Evolutionary conservation across 2,888 invertebrate genomes (phyloP), one percentile per base, ranked within the genome.

Genomic region (Mactromeris polynyma): DNA sequence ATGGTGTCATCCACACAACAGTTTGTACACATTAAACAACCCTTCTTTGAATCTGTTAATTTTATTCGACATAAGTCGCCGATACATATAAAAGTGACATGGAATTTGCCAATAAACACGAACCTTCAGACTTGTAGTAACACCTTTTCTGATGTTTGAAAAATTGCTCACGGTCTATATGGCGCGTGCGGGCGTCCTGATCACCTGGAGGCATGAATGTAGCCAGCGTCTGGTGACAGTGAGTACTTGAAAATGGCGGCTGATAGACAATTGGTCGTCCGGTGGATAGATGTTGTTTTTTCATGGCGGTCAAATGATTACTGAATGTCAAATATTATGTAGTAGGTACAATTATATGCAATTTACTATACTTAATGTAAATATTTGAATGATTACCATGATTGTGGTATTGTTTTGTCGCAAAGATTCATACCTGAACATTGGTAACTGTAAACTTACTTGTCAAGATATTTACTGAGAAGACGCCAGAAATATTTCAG

Each of bases 181-280:
- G 88, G 88, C 88, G 88, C 88, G 88, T 89, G 88, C 88, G 42
- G 46, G 58, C 79, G 85, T 89, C 88, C 77, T 21, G 33, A 85
- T 89, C 79, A 82, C 88, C 88, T 46, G 81, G 83, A 84, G 87
- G 85, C 83, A 85, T 82, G 79, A 31, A 17, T 51, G 21, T 64
- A 85, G 85, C 51, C 82, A 82, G 78, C 85, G 33, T 64, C 79
- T 83, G 36, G 69, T 89, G 88, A 85, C 88, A 89, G 85, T 69
- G 88, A 79, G 31, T 51, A 38, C 64, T 38, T 36, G 42, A 33
- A 81, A 26, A 81, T 81, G 69, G 80, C 80, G 81, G 19, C 85
- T 31, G 33, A 46, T 21, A 51, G 83, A 73, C 73, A 73, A 42
- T 19, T 21, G n/a, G 42, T 46, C 79, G 79, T 26, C 79, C 79